These are phyloP conservation scores for Heteractis magnifica DNA, from an alignment of 92 coral and sea anemone genomes.

Conservation along the genomic window DNA sequence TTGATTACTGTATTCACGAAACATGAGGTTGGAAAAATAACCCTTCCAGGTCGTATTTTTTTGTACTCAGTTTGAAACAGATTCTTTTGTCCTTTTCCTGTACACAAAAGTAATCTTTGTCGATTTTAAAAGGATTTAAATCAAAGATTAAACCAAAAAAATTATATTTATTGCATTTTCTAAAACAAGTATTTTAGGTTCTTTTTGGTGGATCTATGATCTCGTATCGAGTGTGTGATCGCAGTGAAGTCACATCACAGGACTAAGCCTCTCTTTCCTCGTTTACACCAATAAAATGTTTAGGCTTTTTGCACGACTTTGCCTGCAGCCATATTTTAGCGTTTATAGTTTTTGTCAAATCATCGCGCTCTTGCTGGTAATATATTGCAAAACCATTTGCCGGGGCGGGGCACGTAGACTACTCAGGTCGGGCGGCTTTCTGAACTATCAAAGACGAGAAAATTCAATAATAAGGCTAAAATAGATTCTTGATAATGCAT, in stretches of 20 bases:
- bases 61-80: neutral
- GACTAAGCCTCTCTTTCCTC: neutral
- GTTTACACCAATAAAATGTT: slow-evolving; percentile 30
- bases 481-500: slow-evolving; percentile 48
- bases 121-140: neutral
- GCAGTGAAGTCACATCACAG: neutral
- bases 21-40: neutral
- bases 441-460: slow-evolving; percentile 33
- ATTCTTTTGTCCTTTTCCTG: neutral
- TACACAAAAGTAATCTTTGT: neutral
- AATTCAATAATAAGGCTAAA: slow-evolving; percentile 43
- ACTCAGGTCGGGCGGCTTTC: slow-evolving; percentile 40
- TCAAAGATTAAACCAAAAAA: neutral
- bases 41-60: neutral
- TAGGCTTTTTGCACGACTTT: slow-evolving; percentile 20
- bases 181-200: too few relatives aligned
- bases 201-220: neutral
- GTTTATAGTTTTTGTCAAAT: slow-evolving; percentile 39
- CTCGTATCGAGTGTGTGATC: neutral
- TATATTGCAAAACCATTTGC: slow-evolving; percentile 29
- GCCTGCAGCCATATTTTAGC: slow-evolving; percentile 33
- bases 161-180: neutral
- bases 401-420: slow-evolving; percentile 19
- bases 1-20: neutral
- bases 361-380: slow-evolving; percentile 37